These are phyloP conservation scores for Corythornis cristatus DNA, from an alignment of 2,113 vertebrate genomes.

Conservation along the genomic window DNA sequence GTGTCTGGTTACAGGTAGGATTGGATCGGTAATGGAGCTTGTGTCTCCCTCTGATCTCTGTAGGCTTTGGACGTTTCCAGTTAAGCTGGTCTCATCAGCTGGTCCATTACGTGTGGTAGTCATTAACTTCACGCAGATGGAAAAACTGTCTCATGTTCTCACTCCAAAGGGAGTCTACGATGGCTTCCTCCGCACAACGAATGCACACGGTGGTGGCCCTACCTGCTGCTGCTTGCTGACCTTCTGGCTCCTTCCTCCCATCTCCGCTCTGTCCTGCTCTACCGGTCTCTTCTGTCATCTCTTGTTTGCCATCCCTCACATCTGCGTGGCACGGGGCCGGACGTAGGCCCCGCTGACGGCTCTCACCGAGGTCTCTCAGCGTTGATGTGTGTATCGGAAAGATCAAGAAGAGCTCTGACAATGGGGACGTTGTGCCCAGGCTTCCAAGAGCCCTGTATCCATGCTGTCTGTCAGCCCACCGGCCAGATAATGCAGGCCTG, in stretches of 20 bases:
- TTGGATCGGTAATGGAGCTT: fast-evolving
- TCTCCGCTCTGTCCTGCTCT: neutral
- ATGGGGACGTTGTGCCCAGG: neutral
- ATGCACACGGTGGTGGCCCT: fast-evolving
- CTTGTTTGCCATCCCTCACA: neutral
- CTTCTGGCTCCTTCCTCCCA: neutral
- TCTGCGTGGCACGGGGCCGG: neutral
- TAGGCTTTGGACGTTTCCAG: neutral
- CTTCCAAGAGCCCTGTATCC: neutral
- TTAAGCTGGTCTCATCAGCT: neutral
- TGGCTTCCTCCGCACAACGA: fast-evolving
- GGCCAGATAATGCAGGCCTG: fast-evolving
- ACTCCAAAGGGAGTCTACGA: neutral
- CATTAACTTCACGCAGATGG: neutral
- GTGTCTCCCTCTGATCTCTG: neutral
- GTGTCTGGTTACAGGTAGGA: neutral
- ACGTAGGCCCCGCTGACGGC: neutral
- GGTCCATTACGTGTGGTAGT: neutral
- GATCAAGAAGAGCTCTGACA: neutral
- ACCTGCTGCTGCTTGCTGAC: fast-evolving
- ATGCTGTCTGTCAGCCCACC: fast-evolving
- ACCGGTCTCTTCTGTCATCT: neutral
- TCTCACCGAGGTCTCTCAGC: neutral
- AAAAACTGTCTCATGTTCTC: fast-evolving
- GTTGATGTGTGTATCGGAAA: fast-evolving